These are phyloP conservation scores for Pandemis heparana DNA, from an alignment of 2,888 invertebrate species.

Conservation along the genomic window DNA sequence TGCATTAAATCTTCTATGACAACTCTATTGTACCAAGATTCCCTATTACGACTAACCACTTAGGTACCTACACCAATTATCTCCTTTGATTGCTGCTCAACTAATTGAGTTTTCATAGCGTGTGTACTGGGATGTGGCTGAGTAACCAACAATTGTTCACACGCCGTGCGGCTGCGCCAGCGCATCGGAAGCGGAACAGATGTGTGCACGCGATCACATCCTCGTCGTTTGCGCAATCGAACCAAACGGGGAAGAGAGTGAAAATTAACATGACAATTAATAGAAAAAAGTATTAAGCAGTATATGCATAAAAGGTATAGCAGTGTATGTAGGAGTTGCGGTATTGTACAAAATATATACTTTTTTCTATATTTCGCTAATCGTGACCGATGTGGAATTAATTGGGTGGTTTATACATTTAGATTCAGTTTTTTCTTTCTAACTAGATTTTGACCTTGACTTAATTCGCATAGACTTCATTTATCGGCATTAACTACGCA, in stretches of 20 bases:
- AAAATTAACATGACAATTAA: conserved; percentile 28
- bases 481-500: too few species aligned
- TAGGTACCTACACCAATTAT: conserved; percentile 28
- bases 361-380: too few species aligned
- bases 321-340: not conserved
- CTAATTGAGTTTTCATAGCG: conserved; percentile 37
- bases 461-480: too few species aligned
- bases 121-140: conserved; percentile 40
- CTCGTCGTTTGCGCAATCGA: conserved; percentile 42
- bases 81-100: conserved; percentile 20
- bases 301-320: not conserved
- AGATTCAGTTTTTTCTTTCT: too few species aligned
- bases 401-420: too few species aligned
- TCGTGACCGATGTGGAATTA: too few species aligned
- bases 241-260: conserved; percentile 44
- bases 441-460: too few species aligned
- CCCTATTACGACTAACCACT: not conserved
- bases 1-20: not conserved
- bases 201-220: conserved; percentile 45
- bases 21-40: not conserved
- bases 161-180: conserved; percentile 54
- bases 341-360: too few species aligned
- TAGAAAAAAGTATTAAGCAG: not conserved
- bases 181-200: conserved; percentile 72
- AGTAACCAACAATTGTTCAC: conserved; percentile 40